phyloP scores from a whole-genome alignment of 2,888 invertebrate species.

The Drosophila birchii region DNA sequence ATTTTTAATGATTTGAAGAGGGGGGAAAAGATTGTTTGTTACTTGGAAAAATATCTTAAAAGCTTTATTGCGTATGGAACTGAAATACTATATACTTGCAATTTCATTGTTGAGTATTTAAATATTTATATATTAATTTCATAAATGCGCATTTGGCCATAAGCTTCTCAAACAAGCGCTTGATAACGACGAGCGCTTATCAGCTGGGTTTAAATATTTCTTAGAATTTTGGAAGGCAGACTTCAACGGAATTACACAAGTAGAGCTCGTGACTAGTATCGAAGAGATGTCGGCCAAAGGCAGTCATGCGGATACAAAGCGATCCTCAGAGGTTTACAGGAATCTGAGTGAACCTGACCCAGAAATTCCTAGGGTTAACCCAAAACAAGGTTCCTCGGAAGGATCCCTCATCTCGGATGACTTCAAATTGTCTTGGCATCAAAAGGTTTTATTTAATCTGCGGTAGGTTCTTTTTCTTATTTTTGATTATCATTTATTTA shows the following conservation, averaged over 20 bases:
- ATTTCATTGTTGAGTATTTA: neutral
- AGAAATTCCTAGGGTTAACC: neutral
- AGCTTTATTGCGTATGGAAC: neutral
- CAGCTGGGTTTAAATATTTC: constrained; percentile 6
- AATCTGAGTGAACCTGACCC: constrained; percentile 14
- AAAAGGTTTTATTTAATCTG: constrained; percentile 6
- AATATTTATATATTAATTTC: neutral
- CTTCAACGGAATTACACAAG: neutral
- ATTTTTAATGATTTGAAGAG: neutral
- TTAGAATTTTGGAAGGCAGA: neutral
- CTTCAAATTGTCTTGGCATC: constrained; percentile 8
- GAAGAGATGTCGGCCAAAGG: constrained; percentile 8
- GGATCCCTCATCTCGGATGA: neutral
- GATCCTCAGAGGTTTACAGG: constrained; percentile 26
- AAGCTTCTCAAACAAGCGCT: neutral
- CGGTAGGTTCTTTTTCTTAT: neutral
- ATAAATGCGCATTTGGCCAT: neutral
- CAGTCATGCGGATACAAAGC: constrained; percentile 2
- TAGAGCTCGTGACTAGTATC: neutral
- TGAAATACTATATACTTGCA: neutral
- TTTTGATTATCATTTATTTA: neutral
- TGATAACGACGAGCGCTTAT: constrained; percentile 23
- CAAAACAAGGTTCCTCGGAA: neutral
- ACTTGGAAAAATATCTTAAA: neutral
- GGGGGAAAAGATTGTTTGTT: neutral